Conservation (phyloP, 2,888 invertebrate genomes). For the Hymenopus coronatus region DNA sequence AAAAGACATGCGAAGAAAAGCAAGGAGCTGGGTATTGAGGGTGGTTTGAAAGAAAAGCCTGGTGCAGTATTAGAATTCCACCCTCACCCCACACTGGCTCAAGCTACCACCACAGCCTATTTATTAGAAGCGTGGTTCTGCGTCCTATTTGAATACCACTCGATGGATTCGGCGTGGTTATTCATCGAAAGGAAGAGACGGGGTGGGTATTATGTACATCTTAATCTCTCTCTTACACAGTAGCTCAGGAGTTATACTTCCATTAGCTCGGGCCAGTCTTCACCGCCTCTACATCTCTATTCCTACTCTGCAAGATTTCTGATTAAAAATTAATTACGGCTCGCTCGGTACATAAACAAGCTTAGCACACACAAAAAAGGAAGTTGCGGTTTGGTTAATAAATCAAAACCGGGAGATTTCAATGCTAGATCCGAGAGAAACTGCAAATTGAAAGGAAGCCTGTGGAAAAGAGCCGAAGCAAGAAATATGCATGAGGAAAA, state of each 20-base stretch:
- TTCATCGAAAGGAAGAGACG: background rate
- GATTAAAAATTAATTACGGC: slow-evolving; percentile 12
- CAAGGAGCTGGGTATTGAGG: slow-evolving; percentile 1
- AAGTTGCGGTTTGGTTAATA: background rate
- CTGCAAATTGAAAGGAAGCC: background rate
- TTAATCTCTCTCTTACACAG: slow-evolving; percentile 17
- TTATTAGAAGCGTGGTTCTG: slow-evolving; percentile 2
- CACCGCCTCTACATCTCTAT: background rate
- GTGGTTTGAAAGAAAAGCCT: slow-evolving; percentile 21
- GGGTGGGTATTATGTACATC: slow-evolving; percentile 1
- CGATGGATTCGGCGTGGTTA: background rate
- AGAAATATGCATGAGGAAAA: background rate
- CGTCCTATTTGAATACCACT: slow-evolving; percentile 6
- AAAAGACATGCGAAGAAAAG: slow-evolving; percentile 19
- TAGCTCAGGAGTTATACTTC: background rate
- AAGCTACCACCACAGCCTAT: background rate
- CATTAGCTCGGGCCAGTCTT: background rate
- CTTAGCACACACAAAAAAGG: background rate
- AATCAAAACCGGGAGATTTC: background rate
- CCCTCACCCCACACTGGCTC: background rate
- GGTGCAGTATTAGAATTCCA: background rate
- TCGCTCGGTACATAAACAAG: background rate
- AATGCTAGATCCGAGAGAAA: background rate
- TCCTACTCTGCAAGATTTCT: background rate
- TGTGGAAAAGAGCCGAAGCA: background rate